Base-by-base conservation (phyloP, 2,888 invertebrate species). In the Eueremaeus valkanovi region DNA sequence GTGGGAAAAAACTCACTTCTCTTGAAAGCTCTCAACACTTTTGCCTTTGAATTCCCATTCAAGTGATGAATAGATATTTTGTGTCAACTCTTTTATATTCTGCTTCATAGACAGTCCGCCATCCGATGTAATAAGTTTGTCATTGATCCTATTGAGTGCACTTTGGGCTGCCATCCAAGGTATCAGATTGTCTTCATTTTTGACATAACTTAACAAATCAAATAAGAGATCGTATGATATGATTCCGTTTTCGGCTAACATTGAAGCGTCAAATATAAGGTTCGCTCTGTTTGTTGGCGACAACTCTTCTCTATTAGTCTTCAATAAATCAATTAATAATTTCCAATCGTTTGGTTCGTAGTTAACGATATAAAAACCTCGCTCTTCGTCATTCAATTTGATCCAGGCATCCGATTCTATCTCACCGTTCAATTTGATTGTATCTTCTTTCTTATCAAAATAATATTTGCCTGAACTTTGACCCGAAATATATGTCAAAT, bases 281-380 rank as follows among this genome's bases (percentile, higher is more conserved):
- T 95, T 95, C 0, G 93, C 94, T 75, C 95, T 86, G 82, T 94
- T 93, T 33, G 90, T 88, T 0, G 90, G 87, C 55, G 90, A 88
- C 72, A 95, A 91, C 80, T 88, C 91, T 18, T 85, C 86, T 1
- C 87, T 85, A 0, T 87, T 86, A 61, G 86, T 85, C 79, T 82
- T 79, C 3, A 85, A 82, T 78, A 85, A 85, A 0, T 81, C 79
- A 1, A 82, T 81, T 3, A 85, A 79, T 76, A 81, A 76, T 3
- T 79, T 76, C 85, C 85, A 85, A 81, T 83, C 84, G 1, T 78
- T 75, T n/a, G 77, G 76, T 58, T 84, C 84, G 77, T 85, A 85
- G 76, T 83, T 84, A 9, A 83, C 83, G 75, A 84, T 76, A 79
- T 82, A 85, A 78, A 83, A 85, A 3, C 84, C 85, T 78, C 91